Base-by-base conservation (phyloP, 2,888 invertebrate species). In the Synanthedon vespiformis region DNA sequence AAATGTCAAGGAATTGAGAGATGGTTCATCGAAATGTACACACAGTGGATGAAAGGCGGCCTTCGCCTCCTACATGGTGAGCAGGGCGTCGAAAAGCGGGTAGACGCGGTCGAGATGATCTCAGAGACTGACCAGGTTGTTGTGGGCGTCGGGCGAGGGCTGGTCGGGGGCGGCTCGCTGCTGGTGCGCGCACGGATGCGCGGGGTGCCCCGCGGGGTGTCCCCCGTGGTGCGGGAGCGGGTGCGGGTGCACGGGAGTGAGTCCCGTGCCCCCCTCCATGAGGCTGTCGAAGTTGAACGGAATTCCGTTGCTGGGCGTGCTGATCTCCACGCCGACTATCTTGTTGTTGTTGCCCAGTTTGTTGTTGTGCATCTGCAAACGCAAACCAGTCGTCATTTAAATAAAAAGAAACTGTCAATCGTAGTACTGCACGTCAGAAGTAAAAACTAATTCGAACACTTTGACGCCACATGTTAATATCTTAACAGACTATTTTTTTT, bases 201-300 rank as follows among this genome's bases (percentile, higher is more conserved):
- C 81, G 68, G 82, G 84, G 27, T 82, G 81, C 67, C 82, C 82
- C 40, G 95, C 94, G 0, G 97, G 97, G 6, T 13, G 90, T 90
- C 51, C 90, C 34, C 8, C 34, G 34, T 34, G 34, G 34, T 34
- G 34, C 34, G 34, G 89, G 34, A 34, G 34, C 34, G 83, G 82
- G 68, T 83, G 84, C 40, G 83, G 81, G 67, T 83, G 83, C 40
- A 95, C 94, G 0, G 97, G 97, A 6, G 97, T 97, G 51, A 97
- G 87, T 0, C 97, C 96, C 2, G 97, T 96, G 66, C 96, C 96
- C 51, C 96, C 96, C 65, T 95, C 96, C 94, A 97, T 95, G 56
- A 97, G 89, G 61, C 95, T 95, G 68, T 97, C 97, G 76, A 95
- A 96, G 80, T 95, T 96, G 82, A 96, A 95, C 63, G 92, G 92